Conservation (phyloP, 2,797 vertebrate genomes). For the Helarctos malayanus region DNA sequence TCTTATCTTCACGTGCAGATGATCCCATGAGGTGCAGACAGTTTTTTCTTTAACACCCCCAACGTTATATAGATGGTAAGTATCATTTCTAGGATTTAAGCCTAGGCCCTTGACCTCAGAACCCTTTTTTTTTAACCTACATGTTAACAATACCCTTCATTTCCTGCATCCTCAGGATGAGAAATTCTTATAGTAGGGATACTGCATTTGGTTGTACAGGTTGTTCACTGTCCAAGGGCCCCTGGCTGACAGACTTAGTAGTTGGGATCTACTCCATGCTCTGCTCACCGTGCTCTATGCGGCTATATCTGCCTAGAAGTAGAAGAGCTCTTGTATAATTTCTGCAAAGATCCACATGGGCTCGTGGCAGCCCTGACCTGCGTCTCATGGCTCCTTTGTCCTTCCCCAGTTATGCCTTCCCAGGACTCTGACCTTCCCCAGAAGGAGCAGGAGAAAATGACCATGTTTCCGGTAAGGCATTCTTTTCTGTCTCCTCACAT, state of each 20-base stretch:
- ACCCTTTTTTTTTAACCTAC: background rate
- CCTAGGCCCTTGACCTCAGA: background rate
- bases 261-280: background rate
- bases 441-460: conserved; percentile 55
- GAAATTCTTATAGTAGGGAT: background rate
- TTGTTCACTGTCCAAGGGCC: background rate
- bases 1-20: background rate
- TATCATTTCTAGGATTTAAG: background rate
- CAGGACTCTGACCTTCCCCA: conserved; percentile 46
- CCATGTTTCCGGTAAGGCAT: conserved; percentile 57
- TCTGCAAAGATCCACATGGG: background rate
- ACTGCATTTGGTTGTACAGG: background rate
- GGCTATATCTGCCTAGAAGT: background rate
- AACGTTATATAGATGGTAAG: background rate
- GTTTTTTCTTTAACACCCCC: background rate
- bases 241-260: background rate
- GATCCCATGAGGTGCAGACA: background rate
- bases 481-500: background rate
- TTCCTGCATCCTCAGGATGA: background rate
- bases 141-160: background rate
- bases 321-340: background rate
- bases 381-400: conserved; percentile 8
- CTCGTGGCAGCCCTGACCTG: background rate
- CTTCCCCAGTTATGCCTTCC: conserved; percentile 40
- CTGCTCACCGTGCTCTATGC: background rate